Evolutionary conservation across 2,113 vertebrate genomes (phyloP), one percentile per base, ranked within the genome.

Genomic region (Stomatorhinus ivindoensis): DNA sequence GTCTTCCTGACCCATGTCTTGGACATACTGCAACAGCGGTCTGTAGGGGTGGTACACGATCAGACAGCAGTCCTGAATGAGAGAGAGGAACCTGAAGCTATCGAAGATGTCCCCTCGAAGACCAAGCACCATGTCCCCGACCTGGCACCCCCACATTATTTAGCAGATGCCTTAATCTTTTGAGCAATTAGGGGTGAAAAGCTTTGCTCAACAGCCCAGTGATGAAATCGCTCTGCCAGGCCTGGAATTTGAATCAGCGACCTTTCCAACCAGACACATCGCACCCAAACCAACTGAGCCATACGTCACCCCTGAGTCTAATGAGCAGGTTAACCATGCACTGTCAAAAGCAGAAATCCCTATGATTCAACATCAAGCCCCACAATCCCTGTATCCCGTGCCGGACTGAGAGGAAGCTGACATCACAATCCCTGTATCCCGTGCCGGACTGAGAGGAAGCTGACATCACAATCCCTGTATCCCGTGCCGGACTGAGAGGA

Each of bases 1-100:
- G 94, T 99, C 98, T 94, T 99, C 98, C 95, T 99, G 98, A 92
- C 98, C 98, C 98, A 99, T 99, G 92, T 99, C 98, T 95, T 99
- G 98, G 90, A 99, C 98, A 93, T 99, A 99, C 91, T 99, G 98
- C 93, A 99, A 92, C 93, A 99, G 95, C 65, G 98, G 98, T 97
- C 98, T 97, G 90, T 99, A 99, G 58, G 98, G 98, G 94, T 99
- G 98, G 96, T 99, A 99, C 61, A 99, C 98, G 92, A 99, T 99
- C 95, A 99, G 96, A 96, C 98, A 99, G 95, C 98, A 99, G 95
- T 99, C 98, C 98, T 99, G 95, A 91, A 92, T 95, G 94, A 93
- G 19, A n/a, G 1, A 89, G 4, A 94, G 90, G 94, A 7, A 88
- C 35, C 9, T 48, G 58, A 88, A 48, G 58, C 46, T 27, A 17